Evolutionary conservation across 2,797 vertebrate genomes (phyloP).

Genomic region (Thamnophis elegans): DNA sequence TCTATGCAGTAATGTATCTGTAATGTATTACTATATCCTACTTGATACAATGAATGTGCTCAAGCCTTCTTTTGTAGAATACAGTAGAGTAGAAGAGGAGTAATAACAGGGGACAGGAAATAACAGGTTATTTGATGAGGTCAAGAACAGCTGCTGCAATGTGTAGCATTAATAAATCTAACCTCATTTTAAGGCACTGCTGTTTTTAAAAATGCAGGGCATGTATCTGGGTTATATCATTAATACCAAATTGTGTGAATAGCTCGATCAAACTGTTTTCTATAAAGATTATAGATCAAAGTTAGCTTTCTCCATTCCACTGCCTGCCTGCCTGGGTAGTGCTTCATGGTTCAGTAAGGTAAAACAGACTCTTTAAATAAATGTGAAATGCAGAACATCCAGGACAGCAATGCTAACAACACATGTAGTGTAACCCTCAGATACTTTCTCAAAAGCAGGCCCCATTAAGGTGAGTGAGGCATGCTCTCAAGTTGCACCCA

Average conservation of each 20-base stretch:
- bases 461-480: neutral
- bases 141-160: neutral
- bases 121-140: neutral
- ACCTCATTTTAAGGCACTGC: neutral
- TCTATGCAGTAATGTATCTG: neutral
- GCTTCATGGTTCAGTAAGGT: neutral
- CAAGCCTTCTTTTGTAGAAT: neutral
- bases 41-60: neutral
- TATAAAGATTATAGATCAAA: conserved; percentile 6
- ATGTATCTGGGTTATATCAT: neutral
- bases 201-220: neutral
- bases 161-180: neutral
- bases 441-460: neutral
- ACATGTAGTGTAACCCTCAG: neutral
- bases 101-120: neutral
- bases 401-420: neutral
- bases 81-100: neutral
- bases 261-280: neutral
- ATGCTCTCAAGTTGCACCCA: neutral
- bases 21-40: neutral
- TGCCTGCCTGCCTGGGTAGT: neutral
- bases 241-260: neutral
- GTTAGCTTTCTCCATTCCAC: neutral
- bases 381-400: neutral
- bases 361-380: neutral